phyloP scores from a whole-genome alignment of 2,113 vertebrate genomes.

The Proteles cristata region DNA sequence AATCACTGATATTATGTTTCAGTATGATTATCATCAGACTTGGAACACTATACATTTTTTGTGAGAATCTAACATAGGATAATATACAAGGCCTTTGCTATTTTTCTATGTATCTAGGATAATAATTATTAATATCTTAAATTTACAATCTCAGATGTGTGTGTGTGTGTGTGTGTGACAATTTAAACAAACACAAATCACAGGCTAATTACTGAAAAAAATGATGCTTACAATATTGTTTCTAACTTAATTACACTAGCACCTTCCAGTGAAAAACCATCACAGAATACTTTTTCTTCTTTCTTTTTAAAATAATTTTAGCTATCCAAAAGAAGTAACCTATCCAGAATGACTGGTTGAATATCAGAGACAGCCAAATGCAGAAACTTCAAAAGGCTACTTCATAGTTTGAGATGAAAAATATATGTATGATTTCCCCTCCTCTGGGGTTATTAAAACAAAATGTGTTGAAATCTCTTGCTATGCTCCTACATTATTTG shows the following conservation, averaged over 20 bases:
- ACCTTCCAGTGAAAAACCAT: conserved; percentile 51
- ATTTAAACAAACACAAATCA: neutral
- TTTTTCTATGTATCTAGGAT: neutral
- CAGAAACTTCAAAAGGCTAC: conserved; percentile 67
- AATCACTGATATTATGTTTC: neutral
- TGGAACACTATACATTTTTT: neutral
- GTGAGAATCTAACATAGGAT: neutral
- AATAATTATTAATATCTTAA: neutral
- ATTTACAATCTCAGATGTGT: neutral
- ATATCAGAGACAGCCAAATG: conserved; percentile 65
- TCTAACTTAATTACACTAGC: conserved; percentile 53
- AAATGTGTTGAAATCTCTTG: conserved; percentile 22
- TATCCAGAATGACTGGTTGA: conserved; percentile 32
- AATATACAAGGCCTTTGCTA: neutral
- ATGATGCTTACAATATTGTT: conserved; percentile 40
- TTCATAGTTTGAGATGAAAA: conserved; percentile 60
- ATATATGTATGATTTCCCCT: conserved; percentile 47
- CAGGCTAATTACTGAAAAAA: conserved; percentile 36
- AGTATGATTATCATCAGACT: neutral
- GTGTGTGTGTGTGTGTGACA: neutral
- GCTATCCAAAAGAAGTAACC: neutral
- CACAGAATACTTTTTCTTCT: neutral
- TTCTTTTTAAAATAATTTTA: neutral
- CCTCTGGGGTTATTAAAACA: conserved; percentile 52
- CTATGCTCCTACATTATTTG: neutral